Evolutionary conservation across 2,888 invertebrate species (phyloP).

Genomic region (Platerodrilus igneus): DNA sequence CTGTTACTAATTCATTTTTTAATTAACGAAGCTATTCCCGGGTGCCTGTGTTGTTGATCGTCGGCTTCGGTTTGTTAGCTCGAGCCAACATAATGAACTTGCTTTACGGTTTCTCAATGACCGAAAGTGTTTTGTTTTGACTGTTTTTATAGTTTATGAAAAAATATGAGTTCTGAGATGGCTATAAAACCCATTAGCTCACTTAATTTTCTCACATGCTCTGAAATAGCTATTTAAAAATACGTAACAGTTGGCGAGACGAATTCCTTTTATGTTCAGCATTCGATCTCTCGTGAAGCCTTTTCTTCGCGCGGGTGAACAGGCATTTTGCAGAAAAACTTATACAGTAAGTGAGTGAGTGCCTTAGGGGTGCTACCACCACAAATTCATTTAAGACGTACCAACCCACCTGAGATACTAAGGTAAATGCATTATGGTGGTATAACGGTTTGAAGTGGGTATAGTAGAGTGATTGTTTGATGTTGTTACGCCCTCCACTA

Average conservation of each 20-base stretch:
- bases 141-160: slow-evolving; percentile 15
- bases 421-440: slow-evolving; percentile 22
- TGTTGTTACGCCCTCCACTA: slow-evolving; percentile 47
- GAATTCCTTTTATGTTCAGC: no score
- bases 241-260: no score
- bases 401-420: slow-evolving; percentile 26
- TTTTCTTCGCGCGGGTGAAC: no score
- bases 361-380: slow-evolving; percentile 16
- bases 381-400: slow-evolving; percentile 29
- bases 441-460: slow-evolving; percentile 24
- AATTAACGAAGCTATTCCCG: slow-evolving; percentile 44
- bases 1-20: slow-evolving; percentile 49
- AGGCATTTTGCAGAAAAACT: no score
- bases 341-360: neutral
- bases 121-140: slow-evolving; percentile 19
- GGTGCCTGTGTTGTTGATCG: slow-evolving; percentile 37
- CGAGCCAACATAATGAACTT: slow-evolving; percentile 23
- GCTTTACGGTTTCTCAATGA: slow-evolving; percentile 15
- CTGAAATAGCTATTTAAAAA: no score
- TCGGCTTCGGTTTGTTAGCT: slow-evolving; percentile 29
- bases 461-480: slow-evolving; percentile 42
- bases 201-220: no score
- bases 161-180: no score
- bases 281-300: no score
- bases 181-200: no score